A percentile compares a stretch with the other conserved stretches of the same genome.
Evolutionary conservation across 2,888 invertebrate genomes (phyloP).

Genomic region (Taphrorychus bicolor): DNA sequence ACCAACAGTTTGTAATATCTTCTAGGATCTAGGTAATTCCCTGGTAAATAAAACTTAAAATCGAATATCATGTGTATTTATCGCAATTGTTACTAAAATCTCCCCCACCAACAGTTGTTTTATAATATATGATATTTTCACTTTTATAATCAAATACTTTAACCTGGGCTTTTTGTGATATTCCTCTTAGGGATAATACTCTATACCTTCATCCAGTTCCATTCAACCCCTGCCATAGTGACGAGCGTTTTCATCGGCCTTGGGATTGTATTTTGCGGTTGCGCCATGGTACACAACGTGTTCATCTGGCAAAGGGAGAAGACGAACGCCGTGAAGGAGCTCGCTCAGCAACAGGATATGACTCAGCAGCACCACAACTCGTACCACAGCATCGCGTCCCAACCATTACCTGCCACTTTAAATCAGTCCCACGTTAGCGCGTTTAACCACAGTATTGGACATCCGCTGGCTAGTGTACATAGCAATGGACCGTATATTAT

Average conservation of each 20-base stretch:
- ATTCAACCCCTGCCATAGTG: constrained; percentile 89
- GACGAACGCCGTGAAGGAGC: constrained; percentile 79
- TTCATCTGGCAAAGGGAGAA: constrained; percentile 94
- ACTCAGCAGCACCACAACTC: constrained; percentile 51
- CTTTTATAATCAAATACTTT: too few relatives aligned
- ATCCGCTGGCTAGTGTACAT: constrained; percentile 52
- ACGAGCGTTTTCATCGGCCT: constrained; percentile 90
- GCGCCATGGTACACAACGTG: constrained; percentile 93
- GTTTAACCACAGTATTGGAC: constrained; percentile 56
- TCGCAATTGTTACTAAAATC: too few relatives aligned
- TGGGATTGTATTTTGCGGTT: constrained; percentile 90
- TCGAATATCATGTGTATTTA: too few relatives aligned
- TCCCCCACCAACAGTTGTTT: too few relatives aligned
- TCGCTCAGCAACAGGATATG: constrained; percentile 55
- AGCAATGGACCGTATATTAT: constrained; percentile 66
- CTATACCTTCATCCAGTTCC: constrained; percentile 91
- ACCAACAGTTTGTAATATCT: too few relatives aligned
- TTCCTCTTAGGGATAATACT: constrained; percentile 81
- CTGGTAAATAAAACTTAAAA: too few relatives aligned
- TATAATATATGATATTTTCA: too few relatives aligned
- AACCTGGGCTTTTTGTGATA: too few relatives aligned
- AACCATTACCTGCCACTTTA: constrained; percentile 44
- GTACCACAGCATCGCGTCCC: constrained; percentile 53
- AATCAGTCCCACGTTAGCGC: constrained; percentile 56
- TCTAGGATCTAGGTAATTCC: too few relatives aligned